phyloP scores from a whole-genome alignment of 2,888 invertebrate species.

The Hyppa rectilinea region DNA sequence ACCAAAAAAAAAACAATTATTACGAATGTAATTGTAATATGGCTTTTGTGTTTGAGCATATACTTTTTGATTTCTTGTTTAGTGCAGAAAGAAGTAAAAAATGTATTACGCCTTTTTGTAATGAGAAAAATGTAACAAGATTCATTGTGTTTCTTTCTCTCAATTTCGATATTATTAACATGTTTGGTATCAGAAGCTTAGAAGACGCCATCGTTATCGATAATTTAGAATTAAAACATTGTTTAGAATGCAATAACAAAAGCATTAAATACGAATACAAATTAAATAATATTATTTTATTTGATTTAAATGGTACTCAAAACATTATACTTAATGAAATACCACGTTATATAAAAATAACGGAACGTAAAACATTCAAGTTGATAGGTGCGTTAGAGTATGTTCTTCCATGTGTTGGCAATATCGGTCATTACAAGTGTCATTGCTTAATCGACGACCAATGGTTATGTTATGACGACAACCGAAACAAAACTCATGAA shows the following conservation, averaged over 20 bases:
- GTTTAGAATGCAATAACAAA: conserved; percentile 43
- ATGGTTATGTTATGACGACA: conserved; percentile 42
- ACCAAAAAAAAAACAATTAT: conserved; percentile 39
- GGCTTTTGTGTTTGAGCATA: conserved; percentile 43
- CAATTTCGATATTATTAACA: conserved; percentile 42
- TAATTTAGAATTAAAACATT: conserved; percentile 36
- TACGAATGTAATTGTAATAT: conserved; percentile 45
- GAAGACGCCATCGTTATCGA: conserved; percentile 44
- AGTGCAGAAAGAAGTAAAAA: conserved; percentile 36
- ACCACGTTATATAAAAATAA: conserved; percentile 44
- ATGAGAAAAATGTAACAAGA: conserved; percentile 39
- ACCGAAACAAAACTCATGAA: conserved; percentile 37
- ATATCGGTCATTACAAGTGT: conserved; percentile 41
- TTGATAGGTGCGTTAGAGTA: conserved; percentile 42
- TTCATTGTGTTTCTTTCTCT: conserved; percentile 36
- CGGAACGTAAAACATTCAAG: conserved; percentile 43
- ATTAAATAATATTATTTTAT: conserved; percentile 37
- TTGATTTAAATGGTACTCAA: conserved; percentile 42
- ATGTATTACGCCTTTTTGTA: conserved; percentile 40
- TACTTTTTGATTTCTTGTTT: conserved; percentile 32
- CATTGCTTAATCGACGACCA: conserved; percentile 39
- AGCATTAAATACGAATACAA: conserved; percentile 38
- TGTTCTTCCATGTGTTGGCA: conserved; percentile 39
- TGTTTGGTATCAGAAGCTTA: conserved; percentile 37
- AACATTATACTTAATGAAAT: conserved; percentile 42